Evolutionary conservation across 2,888 invertebrate genomes (phyloP).

Genomic region (Phlogophora meticulosa): DNA sequence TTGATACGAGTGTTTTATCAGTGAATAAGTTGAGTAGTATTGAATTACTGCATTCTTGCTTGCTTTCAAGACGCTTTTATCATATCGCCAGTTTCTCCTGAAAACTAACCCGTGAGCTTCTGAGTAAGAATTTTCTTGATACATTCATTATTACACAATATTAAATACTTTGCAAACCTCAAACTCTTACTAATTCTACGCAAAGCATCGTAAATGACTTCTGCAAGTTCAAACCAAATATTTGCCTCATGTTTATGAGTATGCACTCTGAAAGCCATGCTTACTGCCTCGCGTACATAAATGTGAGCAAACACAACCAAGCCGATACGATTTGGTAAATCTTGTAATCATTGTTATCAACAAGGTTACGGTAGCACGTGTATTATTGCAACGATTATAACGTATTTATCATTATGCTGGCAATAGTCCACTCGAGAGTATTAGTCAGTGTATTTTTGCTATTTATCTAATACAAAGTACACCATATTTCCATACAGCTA

Average conservation of each 20-base stretch:
- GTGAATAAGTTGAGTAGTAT: not conserved
- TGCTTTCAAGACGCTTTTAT: not conserved
- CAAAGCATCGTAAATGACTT: slow-evolving; percentile 18
- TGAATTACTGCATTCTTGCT: not conserved
- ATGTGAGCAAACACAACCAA: slow-evolving; percentile 36
- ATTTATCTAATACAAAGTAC: slow-evolving; percentile 7
- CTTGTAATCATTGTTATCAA: slow-evolving; percentile 51
- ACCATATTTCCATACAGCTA: not conserved
- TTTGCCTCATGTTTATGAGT: slow-evolving; percentile 35
- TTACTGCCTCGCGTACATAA: slow-evolving; percentile 12
- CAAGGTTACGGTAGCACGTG: slow-evolving; percentile 34
- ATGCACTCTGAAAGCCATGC: slow-evolving; percentile 52
- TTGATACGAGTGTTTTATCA: not conserved
- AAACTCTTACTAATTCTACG: slow-evolving; percentile 31
- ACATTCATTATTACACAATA: slow-evolving; percentile 4
- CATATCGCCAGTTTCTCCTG: not conserved
- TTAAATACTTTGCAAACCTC: not conserved
- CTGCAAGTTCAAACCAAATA: slow-evolving; percentile 13
- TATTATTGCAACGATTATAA: slow-evolving; percentile 25
- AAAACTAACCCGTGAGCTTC: not conserved
- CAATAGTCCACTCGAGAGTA: not conserved
- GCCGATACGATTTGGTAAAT: slow-evolving; percentile 32
- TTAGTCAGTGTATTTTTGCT: not conserved
- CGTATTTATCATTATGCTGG: not conserved
- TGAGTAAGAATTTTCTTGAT: not conserved